Percentiles rank a stretch among this genome's conserved stretches.
Evolutionary conservation across 2,888 invertebrate genomes (phyloP).

Genomic region (Acanthosepion esculentum): DNA sequence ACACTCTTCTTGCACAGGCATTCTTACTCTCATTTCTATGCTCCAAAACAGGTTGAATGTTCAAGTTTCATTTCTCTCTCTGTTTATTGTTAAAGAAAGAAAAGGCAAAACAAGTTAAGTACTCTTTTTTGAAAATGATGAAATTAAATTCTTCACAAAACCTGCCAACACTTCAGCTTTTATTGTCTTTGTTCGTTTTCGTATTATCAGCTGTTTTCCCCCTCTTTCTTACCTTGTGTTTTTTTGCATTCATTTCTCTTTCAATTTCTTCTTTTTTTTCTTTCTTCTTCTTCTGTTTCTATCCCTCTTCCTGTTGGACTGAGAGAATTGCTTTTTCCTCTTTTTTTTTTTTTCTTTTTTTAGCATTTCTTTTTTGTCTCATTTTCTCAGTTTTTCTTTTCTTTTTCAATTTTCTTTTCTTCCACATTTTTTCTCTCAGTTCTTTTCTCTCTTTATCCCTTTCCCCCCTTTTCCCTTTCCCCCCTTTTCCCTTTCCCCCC

Average conservation of each 20-base stretch:
- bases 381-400: not conserved
- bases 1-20: not conserved
- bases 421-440: no score
- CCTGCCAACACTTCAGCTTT: not conserved
- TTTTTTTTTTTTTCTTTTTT: no score
- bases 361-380: not conserved
- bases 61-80: not conserved
- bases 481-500: not conserved
- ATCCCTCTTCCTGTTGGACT: no score
- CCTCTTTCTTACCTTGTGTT: not conserved
- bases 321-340: no score
- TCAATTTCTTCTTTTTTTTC: not conserved
- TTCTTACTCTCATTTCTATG: not conserved
- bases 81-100: not conserved
- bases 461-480: no score
- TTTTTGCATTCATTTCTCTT: not conserved
- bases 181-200: not conserved
- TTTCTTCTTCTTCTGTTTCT: not conserved
- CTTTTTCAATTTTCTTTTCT: no score
- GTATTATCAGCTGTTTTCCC: no score
- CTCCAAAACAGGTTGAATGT: not conserved
- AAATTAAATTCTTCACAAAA: not conserved
- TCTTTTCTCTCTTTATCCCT: not conserved
- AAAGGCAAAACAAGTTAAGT: not conserved
- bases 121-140: not conserved